Conservation (phyloP, 2,113 vertebrate species). For the Odontophorus gujanensis region DNA sequence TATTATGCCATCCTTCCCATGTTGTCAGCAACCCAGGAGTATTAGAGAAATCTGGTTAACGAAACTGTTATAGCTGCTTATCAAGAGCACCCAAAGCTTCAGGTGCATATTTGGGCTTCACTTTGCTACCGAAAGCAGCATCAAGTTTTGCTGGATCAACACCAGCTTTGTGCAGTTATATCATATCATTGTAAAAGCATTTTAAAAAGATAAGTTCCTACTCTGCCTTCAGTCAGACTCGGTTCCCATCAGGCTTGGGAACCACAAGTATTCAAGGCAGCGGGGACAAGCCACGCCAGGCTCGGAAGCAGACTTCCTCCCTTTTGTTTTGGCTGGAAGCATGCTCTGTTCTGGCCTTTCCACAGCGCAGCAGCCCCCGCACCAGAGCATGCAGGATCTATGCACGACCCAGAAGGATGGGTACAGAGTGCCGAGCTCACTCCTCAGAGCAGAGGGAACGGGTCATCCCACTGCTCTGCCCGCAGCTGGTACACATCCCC, state of each 20-base stretch:
- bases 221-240: neutral
- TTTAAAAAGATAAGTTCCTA: neutral
- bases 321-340: conserved; percentile 41
- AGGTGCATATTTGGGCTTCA: neutral
- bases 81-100: neutral
- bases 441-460: neutral
- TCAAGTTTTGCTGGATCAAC: neutral
- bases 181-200: neutral
- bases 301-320: neutral
- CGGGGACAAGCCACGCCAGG: neutral
- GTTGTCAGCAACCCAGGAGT: rapidly evolving
- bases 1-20: neutral
- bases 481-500: neutral
- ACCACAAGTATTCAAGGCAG: neutral
- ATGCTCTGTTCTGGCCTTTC: neutral
- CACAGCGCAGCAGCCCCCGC: rapidly evolving
- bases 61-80: neutral
- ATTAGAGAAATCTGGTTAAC: neutral
- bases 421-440: neutral
- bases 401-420: neutral
- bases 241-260: neutral
- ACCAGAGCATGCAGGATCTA: neutral
- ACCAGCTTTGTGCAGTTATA: neutral
- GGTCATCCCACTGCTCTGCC: neutral
- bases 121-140: neutral